Evolutionary conservation across 2,113 vertebrate species (phyloP).

Genomic region (Prietella phreatophila): DNA sequence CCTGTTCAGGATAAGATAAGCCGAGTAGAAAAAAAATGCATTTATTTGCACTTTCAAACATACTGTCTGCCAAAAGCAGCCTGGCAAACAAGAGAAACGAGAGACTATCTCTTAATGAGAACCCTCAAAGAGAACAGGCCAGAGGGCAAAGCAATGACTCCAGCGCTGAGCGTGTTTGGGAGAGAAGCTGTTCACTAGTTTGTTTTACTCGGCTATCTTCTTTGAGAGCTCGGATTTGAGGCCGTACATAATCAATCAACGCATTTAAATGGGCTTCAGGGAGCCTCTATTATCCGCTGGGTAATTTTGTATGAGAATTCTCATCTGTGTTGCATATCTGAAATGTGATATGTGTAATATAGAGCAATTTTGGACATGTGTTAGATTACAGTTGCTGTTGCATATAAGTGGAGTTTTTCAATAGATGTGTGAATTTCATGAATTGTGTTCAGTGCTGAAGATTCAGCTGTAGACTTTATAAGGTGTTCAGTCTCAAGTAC

Average conservation of each 20-base stretch:
- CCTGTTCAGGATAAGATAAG: conserved; percentile 62
- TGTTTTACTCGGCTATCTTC: conserved; percentile 26
- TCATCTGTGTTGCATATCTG: conserved; percentile 6
- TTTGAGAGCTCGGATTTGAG: conserved; percentile 26
- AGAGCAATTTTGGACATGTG: neutral
- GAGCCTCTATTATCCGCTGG: conserved; percentile 7
- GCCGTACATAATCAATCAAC: conserved; percentile 19
- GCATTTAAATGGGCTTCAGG: conserved; percentile 20
- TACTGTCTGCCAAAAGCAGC: conserved; percentile 52
- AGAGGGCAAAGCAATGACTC: conserved; percentile 42
- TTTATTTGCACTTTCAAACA: conserved; percentile 62
- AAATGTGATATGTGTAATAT: neutral
- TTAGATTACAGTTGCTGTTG: neutral
- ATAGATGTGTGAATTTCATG: neutral
- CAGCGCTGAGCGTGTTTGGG: conserved; percentile 16
- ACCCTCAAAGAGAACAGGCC: conserved; percentile 41
- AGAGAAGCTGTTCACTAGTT: conserved; percentile 30
- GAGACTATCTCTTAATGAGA: conserved; percentile 40
- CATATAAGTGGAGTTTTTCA: neutral
- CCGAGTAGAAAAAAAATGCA: conserved; percentile 68
- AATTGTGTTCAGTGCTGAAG: neutral
- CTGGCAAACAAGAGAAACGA: conserved; percentile 31
- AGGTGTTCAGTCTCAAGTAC: neutral
- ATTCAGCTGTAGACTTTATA: neutral
- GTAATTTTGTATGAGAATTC: conserved; percentile 21